Conservation (phyloP, 2,888 invertebrate genomes). For the Drosophila meridiana region DNA sequence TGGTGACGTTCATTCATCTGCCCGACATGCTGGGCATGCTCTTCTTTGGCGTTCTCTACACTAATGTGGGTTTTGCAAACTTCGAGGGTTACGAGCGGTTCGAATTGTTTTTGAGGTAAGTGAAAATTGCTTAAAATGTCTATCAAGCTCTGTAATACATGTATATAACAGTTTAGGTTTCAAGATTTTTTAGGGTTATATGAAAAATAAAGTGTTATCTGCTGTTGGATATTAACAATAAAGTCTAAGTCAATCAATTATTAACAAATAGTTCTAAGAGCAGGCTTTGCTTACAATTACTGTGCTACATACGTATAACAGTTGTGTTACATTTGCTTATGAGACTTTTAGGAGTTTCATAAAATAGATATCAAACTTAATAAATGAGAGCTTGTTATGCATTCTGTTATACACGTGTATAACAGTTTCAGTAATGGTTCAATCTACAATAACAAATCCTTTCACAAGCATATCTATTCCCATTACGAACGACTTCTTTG, state of each 20-base stretch:
- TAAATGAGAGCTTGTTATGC: too few relatives aligned
- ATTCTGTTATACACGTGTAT: not conserved
- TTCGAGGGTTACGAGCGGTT: slow-evolving; percentile 85
- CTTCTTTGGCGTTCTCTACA: slow-evolving; percentile 86
- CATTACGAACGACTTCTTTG: not conserved
- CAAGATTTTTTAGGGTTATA: not conserved
- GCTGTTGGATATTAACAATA: not conserved
- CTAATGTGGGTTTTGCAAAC: slow-evolving; percentile 86
- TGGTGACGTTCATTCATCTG: slow-evolving; percentile 80
- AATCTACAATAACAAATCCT: not conserved
- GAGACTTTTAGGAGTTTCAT: not conserved
- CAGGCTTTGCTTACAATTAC: not conserved
- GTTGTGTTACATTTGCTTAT: not conserved
- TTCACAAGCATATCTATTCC: not conserved
- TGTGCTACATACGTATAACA: slow-evolving; percentile 1
- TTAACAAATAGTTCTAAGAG: too few relatives aligned
- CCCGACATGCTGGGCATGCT: slow-evolving; percentile 89
- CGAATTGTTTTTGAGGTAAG: slow-evolving; percentile 86
- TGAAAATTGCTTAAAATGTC: not conserved
- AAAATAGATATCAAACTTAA: not conserved
- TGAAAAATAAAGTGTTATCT: not conserved
- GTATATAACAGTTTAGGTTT: not conserved
- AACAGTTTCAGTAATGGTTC: not conserved
- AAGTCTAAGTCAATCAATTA: too few relatives aligned
- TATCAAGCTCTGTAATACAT: not conserved